Percentiles rank a stretch among this genome's conserved stretches.
Conservation (phyloP, 2,888 invertebrate genomes). For the Arctia plantaginis region DNA sequence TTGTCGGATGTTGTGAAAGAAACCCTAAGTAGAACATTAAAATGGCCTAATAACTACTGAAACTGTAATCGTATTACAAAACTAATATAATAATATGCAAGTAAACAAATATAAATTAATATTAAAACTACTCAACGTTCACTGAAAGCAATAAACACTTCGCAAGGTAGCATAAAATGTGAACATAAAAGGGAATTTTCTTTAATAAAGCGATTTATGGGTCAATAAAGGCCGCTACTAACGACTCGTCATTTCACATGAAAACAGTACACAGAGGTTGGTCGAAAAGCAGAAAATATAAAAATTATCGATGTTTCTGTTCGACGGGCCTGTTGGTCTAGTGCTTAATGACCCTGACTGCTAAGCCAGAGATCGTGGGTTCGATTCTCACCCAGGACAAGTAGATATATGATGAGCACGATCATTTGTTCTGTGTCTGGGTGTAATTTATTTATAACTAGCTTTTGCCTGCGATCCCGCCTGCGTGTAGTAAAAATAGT, state of each 20-base stretch:
- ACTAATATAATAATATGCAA: not conserved
- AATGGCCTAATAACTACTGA: not conserved
- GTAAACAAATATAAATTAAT: not conserved
- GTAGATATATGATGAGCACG: too few species aligned
- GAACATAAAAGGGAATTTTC: not conserved
- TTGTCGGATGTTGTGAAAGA: not conserved
- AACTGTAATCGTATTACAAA: not conserved
- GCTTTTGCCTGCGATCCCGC: too few species aligned
- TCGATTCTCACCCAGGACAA: too few species aligned
- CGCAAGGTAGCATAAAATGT: not conserved
- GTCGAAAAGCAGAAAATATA: too few species aligned
- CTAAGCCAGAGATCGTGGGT: too few species aligned
- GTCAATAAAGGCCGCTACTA: not conserved
- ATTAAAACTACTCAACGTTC: not conserved
- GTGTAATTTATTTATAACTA: too few species aligned
- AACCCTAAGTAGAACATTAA: not conserved
- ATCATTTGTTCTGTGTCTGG: too few species aligned
- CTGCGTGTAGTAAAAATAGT: too few species aligned
- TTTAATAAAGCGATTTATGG: not conserved
- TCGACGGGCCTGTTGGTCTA: too few species aligned
- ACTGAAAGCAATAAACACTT: not conserved
- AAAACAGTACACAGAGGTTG: not conserved
- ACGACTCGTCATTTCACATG: not conserved
- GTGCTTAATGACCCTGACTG: too few species aligned
- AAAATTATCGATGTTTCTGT: too few species aligned